A percentile compares a stretch with the other conserved stretches of the same genome.
Evolutionary conservation across 1,140 invertebrate species (phyloP).

Genomic region (Asobara japonica): DNA sequence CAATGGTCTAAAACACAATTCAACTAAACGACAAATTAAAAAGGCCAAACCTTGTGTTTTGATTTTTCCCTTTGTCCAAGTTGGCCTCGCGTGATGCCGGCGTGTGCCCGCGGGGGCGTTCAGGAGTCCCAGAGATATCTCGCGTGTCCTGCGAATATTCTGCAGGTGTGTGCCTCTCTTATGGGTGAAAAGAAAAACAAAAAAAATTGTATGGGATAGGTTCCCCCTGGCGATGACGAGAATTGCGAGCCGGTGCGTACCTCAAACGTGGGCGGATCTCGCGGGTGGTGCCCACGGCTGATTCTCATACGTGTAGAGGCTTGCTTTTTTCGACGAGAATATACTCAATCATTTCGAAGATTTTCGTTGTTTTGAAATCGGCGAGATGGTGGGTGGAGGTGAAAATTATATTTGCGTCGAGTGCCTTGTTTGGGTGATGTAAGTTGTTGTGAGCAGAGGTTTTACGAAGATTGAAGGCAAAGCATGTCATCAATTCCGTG

Average conservation of each 20-base stretch:
- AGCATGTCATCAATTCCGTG: no score
- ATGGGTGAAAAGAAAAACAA: background rate
- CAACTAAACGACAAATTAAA: background rate
- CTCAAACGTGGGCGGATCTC: constrained; percentile 60
- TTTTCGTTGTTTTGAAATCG: background rate
- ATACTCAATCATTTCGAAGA: background rate
- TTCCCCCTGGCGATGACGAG: background rate
- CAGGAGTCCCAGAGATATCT: constrained; percentile 35
- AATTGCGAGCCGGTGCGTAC: constrained; percentile 39
- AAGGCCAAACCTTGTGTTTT: background rate
- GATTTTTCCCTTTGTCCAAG: constrained; percentile 14
- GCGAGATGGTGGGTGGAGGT: background rate
- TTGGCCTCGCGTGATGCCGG: constrained; percentile 52
- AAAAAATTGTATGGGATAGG: background rate
- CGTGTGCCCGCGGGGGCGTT: constrained; percentile 63
- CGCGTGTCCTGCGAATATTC: constrained; percentile 42
- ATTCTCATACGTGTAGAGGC: constrained; percentile 61
- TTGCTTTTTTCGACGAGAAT: constrained; percentile 32
- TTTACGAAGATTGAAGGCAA: no score
- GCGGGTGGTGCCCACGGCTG: constrained; percentile 48
- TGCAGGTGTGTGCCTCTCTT: constrained; percentile 40
- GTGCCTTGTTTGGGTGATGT: no score
- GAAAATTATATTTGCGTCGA: background rate
- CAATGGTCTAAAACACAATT: background rate
- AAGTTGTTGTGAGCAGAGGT: no score